Conservation (phyloP, 2,797 vertebrate genomes). For the Bryconaethiops microstoma region DNA sequence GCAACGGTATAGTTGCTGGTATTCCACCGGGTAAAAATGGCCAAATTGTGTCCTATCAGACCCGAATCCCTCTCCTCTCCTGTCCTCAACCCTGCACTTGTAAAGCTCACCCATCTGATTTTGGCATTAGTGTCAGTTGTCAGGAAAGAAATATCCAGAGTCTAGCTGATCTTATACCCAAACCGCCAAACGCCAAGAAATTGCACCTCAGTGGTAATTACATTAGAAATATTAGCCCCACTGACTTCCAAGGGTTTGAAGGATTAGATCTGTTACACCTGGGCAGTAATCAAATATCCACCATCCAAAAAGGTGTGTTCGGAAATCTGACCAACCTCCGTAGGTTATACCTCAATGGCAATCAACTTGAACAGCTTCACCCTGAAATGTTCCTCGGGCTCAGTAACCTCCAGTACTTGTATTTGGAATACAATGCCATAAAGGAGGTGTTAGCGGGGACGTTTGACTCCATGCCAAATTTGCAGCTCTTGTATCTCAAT, state of each 20-base stretch:
- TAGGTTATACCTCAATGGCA: conserved; percentile 94
- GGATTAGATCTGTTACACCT: conserved; percentile 96
- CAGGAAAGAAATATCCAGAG: conserved; percentile 93
- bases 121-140: conserved; percentile 96
- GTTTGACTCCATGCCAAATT: conserved; percentile 95
- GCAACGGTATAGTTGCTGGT: conserved; percentile 94
- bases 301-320: conserved; percentile 90
- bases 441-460: conserved; percentile 94
- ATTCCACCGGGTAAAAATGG: conserved; percentile 86
- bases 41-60: conserved; percentile 93
- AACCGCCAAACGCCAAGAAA: conserved; percentile 94
- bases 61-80: conserved; percentile 87
- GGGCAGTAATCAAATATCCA: conserved; percentile 93
- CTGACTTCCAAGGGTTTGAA: conserved; percentile 91
- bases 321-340: conserved; percentile 94
- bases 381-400: conserved; percentile 97
- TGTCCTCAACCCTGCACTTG: conserved; percentile 92
- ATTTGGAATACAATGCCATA: conserved; percentile 99
- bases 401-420: conserved; percentile 94
- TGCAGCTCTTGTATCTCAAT: conserved; percentile 97
- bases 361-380: conserved; percentile 92
- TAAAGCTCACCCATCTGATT: conserved; percentile 94
- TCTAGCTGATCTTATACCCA: conserved; percentile 87
- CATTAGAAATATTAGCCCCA: conserved; percentile 86
- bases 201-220: conserved; percentile 94